Percentiles rank a stretch among this genome's conserved stretches.
These are phyloP conservation scores for Apocrypta bakeri DNA, from an alignment of 1,140 invertebrate genomes.

Conservation along the genomic window DNA sequence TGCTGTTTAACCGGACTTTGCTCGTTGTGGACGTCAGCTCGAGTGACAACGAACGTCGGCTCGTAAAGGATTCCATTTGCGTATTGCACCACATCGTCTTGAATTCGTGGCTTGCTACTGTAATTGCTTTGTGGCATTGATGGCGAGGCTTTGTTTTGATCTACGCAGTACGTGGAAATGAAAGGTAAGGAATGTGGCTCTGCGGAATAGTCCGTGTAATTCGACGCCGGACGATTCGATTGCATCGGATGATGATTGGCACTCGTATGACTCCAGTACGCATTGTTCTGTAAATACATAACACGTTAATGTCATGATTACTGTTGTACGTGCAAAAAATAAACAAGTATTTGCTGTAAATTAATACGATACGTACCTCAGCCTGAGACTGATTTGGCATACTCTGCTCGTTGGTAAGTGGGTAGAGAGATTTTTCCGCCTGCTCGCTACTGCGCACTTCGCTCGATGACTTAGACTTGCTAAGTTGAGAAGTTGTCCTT, in stretches of 20 bases:
- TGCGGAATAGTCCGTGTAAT: slow-evolving; percentile 73
- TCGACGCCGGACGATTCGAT: slow-evolving; percentile 55
- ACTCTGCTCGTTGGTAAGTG: slow-evolving; percentile 66
- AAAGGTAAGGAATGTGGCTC: slow-evolving; percentile 81
- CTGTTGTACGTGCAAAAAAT: too few species aligned
- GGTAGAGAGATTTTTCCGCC: slow-evolving; percentile 73
- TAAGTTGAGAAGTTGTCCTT: slow-evolving; percentile 89
- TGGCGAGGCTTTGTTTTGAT: slow-evolving; percentile 52
- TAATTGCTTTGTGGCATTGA: slow-evolving; percentile 58
- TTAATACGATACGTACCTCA: slow-evolving; percentile 30
- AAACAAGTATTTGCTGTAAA: too few species aligned
- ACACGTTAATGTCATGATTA: not conserved
- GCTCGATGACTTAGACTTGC: slow-evolving; percentile 78
- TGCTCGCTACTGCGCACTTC: slow-evolving; percentile 78
- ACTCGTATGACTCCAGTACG: slow-evolving; percentile 67
- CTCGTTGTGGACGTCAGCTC: slow-evolving; percentile 88
- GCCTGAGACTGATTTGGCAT: slow-evolving; percentile 58
- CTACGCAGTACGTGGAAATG: slow-evolving; percentile 75
- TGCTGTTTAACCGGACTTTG: slow-evolving; percentile 79
- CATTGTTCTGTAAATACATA: slow-evolving; percentile 56
- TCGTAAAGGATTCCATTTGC: slow-evolving; percentile 74
- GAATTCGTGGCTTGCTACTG: slow-evolving; percentile 67
- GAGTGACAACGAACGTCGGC: slow-evolving; percentile 79
- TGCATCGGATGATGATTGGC: slow-evolving; percentile 46
- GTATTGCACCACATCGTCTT: slow-evolving; percentile 75